These are phyloP conservation scores for Euura saliciscinereae DNA, from an alignment of 1,140 invertebrate species.

Conservation along the genomic window DNA sequence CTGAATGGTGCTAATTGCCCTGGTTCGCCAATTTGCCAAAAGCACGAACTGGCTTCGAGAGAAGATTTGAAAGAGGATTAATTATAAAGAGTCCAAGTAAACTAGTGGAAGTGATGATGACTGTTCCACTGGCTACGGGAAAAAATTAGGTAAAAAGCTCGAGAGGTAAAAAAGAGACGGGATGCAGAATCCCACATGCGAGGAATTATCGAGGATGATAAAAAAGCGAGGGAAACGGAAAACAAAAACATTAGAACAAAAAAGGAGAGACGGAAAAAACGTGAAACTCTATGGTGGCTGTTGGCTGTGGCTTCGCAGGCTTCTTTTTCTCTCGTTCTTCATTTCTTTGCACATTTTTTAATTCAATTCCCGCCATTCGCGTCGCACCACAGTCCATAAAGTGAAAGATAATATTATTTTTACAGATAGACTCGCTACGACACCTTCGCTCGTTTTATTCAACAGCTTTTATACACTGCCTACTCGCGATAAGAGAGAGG, in stretches of 20 bases:
- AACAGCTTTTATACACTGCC: background rate
- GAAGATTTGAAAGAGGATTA: too few species aligned
- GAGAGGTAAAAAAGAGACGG: too few species aligned
- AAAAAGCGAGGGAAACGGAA: conserved; percentile 20
- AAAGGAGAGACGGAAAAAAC: conserved; percentile 16
- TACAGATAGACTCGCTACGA: background rate
- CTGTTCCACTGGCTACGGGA: too few species aligned
- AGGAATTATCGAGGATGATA: conserved; percentile 22
- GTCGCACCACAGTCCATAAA: background rate
- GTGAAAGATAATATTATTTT: background rate
- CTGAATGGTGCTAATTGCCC: too few species aligned
- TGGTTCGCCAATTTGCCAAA: too few species aligned
- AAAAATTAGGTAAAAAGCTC: too few species aligned
- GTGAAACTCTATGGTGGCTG: too few species aligned
- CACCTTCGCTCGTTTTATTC: background rate
- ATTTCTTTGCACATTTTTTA: background rate
- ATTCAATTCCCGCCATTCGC: background rate
- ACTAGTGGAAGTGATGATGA: too few species aligned
- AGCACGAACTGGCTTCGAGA: too few species aligned
- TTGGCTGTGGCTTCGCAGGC: too few species aligned
- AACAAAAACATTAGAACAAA: conserved; percentile 15
- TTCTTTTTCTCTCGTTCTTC: background rate
- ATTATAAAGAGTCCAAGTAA: too few species aligned
- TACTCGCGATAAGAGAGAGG: background rate
- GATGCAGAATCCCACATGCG: too few species aligned